Conservation (phyloP, 1,140 invertebrate species). For the Tetramorium simillimum region DNA sequence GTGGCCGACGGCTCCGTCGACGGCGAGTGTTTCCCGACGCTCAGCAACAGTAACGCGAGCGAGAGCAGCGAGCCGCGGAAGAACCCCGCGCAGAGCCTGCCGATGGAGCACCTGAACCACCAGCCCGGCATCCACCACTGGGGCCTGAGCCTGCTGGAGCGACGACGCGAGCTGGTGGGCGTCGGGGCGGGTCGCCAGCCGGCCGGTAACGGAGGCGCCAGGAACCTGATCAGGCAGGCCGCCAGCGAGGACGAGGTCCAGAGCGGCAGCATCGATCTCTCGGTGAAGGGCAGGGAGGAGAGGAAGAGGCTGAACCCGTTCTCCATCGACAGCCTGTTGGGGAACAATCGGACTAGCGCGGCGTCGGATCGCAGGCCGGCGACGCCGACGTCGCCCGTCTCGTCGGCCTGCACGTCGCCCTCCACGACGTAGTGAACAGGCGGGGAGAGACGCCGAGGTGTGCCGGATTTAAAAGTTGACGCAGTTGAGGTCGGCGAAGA, state of each 20-base stretch:
- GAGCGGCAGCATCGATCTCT: constrained; percentile 83
- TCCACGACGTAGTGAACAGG: constrained; percentile 82
- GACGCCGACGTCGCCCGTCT: constrained; percentile 77
- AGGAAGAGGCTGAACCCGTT: constrained; percentile 91
- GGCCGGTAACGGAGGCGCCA: constrained; percentile 69
- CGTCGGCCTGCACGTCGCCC: constrained; percentile 81
- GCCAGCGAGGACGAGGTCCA: constrained; percentile 84
- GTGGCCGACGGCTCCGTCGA: constrained; percentile 88
- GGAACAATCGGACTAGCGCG: constrained; percentile 87
- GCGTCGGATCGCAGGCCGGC: constrained; percentile 76
- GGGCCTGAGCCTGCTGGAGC: constrained; percentile 82
- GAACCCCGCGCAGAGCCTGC: constrained; percentile 49
- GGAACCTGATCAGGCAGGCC: constrained; percentile 70
- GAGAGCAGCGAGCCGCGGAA: constrained; percentile 65
- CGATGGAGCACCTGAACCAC: constrained; percentile 80
- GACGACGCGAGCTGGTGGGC: constrained; percentile 80
- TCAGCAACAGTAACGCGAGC: constrained; percentile 54
- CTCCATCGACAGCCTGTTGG: constrained; percentile 93
- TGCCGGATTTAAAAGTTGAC: constrained; percentile 9
- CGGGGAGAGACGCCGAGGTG: background rate
- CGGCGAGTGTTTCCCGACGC: constrained; percentile 82
- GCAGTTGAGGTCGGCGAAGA: background rate
- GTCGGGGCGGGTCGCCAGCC: constrained; percentile 62
- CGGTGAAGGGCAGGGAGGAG: constrained; percentile 85
- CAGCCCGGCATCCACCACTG: constrained; percentile 84